phyloP scores from a whole-genome alignment of 2,888 invertebrate species.

The Amorpha juglandis region DNA sequence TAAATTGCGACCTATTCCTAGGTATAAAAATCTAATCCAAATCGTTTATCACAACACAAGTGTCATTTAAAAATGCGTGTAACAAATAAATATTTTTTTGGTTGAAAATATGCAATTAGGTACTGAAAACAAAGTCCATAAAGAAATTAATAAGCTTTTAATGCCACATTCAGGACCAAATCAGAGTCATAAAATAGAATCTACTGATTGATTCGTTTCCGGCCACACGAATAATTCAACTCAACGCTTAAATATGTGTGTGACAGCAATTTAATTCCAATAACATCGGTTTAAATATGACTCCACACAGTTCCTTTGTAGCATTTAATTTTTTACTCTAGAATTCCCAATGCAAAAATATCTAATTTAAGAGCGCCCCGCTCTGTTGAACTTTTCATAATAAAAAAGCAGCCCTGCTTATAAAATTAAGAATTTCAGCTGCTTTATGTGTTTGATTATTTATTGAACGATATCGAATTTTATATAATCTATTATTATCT shows the following conservation, averaged over 20 bases:
- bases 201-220: slow-evolving; percentile 5
- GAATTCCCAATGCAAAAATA: too few relatives aligned
- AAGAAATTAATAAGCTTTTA: not conserved
- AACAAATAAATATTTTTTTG: too few relatives aligned
- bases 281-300: not conserved
- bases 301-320: not conserved
- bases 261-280: not conserved
- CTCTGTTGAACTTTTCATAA: not conserved
- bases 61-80: not conserved
- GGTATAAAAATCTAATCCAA: not conserved
- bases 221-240: slow-evolving; percentile 11
- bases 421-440: not conserved
- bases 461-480: not conserved
- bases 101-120: too few relatives aligned
- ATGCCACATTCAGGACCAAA: not conserved
- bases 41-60: not conserved
- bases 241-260: not conserved
- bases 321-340: not conserved
- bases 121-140: not conserved
- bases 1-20: not conserved
- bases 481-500: not conserved
- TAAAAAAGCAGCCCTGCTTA: not conserved
- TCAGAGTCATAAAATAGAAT: slow-evolving; percentile 7
- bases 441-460: not conserved
- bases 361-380: not conserved